phyloP scores from a whole-genome alignment of 53 echinoderm and acorn worm genomes.

The Luidia sarsii region DNA sequence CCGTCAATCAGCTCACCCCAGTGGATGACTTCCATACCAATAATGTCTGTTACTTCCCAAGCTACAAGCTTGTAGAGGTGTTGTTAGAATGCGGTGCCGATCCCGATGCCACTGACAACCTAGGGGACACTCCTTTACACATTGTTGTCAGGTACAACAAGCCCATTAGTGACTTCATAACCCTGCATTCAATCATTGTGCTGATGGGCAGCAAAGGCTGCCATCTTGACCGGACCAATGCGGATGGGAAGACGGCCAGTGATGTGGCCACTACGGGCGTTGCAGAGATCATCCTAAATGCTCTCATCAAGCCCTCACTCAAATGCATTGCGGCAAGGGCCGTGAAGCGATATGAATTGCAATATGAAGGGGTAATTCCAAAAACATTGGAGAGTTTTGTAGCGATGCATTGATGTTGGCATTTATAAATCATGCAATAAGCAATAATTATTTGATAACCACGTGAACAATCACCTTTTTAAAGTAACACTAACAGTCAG shows the following conservation, averaged over 20 bases:
- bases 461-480: background rate
- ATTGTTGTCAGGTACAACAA: conserved; percentile 76
- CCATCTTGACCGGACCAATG: conserved; percentile 73
- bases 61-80: conserved; percentile 60
- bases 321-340: conserved; percentile 71
- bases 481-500: too few relatives aligned
- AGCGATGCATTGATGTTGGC: conserved; percentile 60
- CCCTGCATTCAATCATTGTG: conserved; percentile 73
- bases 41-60: conserved; percentile 74
- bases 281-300: conserved; percentile 78
- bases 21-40: conserved; percentile 88
- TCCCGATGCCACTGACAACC: conserved; percentile 63
- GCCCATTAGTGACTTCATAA: conserved; percentile 85
- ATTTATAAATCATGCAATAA: background rate
- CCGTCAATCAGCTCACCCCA: conserved; percentile 73
- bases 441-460: background rate
- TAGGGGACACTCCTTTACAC: conserved; percentile 68
- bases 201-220: conserved; percentile 58
- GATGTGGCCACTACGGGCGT: conserved; percentile 73
- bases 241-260: conserved; percentile 57
- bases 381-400: conserved; percentile 65
- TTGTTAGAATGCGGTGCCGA: conserved; percentile 79
- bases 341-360: conserved; percentile 49
- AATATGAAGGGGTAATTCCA: conserved; percentile 72
- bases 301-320: conserved; percentile 60